phyloP scores from a whole-genome alignment of 2,797 vertebrate genomes.

The Amazona ochrocephala region DNA sequence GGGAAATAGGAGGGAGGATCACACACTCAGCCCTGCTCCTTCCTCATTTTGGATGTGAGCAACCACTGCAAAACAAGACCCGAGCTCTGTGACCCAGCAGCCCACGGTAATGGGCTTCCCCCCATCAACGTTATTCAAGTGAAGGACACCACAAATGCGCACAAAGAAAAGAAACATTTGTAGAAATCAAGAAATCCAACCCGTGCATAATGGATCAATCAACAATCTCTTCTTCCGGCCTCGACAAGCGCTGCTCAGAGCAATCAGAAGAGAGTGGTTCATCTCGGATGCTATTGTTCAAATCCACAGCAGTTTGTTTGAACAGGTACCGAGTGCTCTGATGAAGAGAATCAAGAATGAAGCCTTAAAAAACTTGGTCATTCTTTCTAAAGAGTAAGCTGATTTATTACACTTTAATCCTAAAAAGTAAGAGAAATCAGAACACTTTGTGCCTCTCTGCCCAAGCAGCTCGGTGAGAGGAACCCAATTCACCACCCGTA shows the following conservation, averaged over 20 bases:
- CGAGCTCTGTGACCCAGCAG: rapidly evolving
- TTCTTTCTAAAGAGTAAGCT: not conserved
- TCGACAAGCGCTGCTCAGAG: not conserved
- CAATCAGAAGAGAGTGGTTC: not conserved
- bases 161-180: not conserved
- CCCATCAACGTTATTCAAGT: rapidly evolving
- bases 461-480: not conserved
- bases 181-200: not conserved
- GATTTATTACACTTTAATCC: not conserved
- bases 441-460: not conserved
- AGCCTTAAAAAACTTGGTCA: not conserved
- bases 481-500: not conserved
- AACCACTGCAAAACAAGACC: not conserved
- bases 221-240: not conserved
- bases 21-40: not conserved
- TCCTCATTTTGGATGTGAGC: rapidly evolving
- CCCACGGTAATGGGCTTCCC: rapidly evolving
- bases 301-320: not conserved
- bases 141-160: not conserved
- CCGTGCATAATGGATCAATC: not conserved
- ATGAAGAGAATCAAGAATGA: not conserved
- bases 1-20: not conserved
- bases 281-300: not conserved
- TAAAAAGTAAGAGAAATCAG: not conserved
- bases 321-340: not conserved